Base-by-base conservation (phyloP, 2,797 vertebrate genomes). In the Sebastes melanostomus region DNA sequence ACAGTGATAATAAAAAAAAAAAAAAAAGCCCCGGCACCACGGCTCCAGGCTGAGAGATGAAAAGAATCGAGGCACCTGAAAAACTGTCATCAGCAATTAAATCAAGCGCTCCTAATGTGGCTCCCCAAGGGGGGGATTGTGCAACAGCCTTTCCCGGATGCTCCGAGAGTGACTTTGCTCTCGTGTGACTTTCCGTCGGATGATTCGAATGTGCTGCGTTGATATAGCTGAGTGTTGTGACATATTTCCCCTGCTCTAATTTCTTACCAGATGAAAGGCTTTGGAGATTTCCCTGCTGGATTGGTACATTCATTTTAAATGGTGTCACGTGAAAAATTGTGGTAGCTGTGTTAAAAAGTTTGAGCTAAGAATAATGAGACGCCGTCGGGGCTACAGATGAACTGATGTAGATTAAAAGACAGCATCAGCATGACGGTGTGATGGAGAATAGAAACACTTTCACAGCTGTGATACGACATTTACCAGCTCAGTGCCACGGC, bases 81-180 rank as follows among this genome's bases (percentile, higher is more conserved):
- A 87, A 91, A 90, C 86, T 91, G 83, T 92, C 91, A 92, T 92
- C 88, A 82, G 90, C 92, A 93, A 93, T 95, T 92, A 93, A 91
- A 92, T 87, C 69, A 78, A 83, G 80, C 63, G 73, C 34, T 87
- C 86, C 87, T 86, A 81, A 88, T 77, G 75, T 34, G 25, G 16
- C 55, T 69, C 83, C 91, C 77, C n/a, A 52, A 0, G 56, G 0
- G 59, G 85, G 81, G 77, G 65, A 9, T 69, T 74, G 77, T 59
- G 75, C 77, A 83, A 78, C 85, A 80, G 68, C 72, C 71, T 80
- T 72, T 73, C 52, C 73, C 29, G 72, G 72, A 81, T 80, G 81
- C 78, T 86, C 54, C 3, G 67, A 70, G 30, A 83, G 70, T 59
- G 79, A 86, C 89, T 86, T 62, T 81, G 77, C 86, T 84, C 84